Evolutionary conservation across 1,140 invertebrate genomes (phyloP), one percentile per base, ranked within the genome.

Genomic region (Bathynomus jamesi): DNA sequence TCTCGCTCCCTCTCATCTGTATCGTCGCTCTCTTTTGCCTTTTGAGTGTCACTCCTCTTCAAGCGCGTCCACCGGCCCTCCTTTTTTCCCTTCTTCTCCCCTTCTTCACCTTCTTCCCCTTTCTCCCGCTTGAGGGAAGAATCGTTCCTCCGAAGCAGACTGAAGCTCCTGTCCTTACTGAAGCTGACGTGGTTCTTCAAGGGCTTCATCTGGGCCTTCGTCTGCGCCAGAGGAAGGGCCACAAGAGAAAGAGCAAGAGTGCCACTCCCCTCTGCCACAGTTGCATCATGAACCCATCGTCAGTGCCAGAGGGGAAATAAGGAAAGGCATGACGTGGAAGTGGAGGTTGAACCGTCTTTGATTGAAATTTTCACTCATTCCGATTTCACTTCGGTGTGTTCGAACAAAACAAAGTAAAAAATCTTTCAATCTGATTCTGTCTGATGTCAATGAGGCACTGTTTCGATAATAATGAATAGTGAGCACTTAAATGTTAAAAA

Each of bases 111-210:
- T 8, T 67, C 28, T 28, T 68, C 32, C 13, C 65, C 70, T n/a
- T 71, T 67, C 13, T 69, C 60, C 28, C 61, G 32, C 21, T 65
- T 60, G 2, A 30, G 21, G 32, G 71, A 71, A 31, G 65, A 68
- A 4, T 75, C 74, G n/a, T 69, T 61, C 29, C 67, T 67, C 4
- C 74, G 69, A 10, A 67, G 40, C 28, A 75, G 72, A 4, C 46
- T 40, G 63, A 75, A 75, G 32, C 65, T 75, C 25, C 61, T 46
- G 24, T 75, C 74, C 28, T 72, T 69, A 29, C 46, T 65, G 69
- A 70, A 67, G 61, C 73, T 71, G 30, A 70, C 73, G 65, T 74
- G 73, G 61, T 62, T 31, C 46, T 63, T 28, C n/a, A 74, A 31
- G 2, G 68, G 63, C 40, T 70, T 70, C 73, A 74, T 74, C 69